Percentiles rank a stretch among this genome's conserved stretches.
Evolutionary conservation across 2,797 vertebrate genomes (phyloP).

Genomic region (Microctenopoma lineatum): DNA sequence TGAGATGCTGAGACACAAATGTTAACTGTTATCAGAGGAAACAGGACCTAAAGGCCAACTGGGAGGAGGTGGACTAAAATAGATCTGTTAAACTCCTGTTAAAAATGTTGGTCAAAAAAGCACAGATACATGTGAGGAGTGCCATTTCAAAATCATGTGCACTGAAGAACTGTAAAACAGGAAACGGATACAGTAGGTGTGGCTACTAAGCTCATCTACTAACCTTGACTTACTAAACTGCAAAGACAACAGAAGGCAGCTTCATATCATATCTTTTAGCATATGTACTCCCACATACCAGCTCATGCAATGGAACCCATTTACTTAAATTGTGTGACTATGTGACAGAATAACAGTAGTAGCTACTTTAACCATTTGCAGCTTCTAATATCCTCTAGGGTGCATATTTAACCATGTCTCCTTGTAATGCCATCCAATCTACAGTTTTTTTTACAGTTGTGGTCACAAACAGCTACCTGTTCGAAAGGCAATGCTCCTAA

Average conservation of each 20-base stretch:
- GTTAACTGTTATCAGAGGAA: constrained; percentile 36
- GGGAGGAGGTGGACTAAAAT: constrained; percentile 32
- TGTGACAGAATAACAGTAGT: no score
- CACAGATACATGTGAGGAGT: background rate
- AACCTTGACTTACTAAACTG: constrained; percentile 29
- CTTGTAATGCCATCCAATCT: no score
- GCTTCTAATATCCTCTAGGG: no score
- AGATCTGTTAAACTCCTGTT: background rate
- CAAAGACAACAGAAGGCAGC: constrained; percentile 36
- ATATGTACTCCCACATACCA: background rate
- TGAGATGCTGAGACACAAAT: background rate
- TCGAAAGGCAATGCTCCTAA: no score
- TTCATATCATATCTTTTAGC: constrained; percentile 27
- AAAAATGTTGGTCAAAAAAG: constrained; percentile 8
- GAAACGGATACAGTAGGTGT: constrained; percentile 26
- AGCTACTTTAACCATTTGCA: no score
- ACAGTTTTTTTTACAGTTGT: no score
- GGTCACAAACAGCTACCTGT: no score
- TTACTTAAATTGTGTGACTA: background rate
- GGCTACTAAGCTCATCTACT: constrained; percentile 24
- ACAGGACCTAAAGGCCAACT: constrained; percentile 10
- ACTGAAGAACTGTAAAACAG: constrained; percentile 7
- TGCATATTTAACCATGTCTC: no score
- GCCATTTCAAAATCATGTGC: background rate
- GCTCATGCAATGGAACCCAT: background rate